These are phyloP conservation scores for Parapsyche elsis DNA, from an alignment of 1,140 invertebrate genomes.

Conservation along the genomic window DNA sequence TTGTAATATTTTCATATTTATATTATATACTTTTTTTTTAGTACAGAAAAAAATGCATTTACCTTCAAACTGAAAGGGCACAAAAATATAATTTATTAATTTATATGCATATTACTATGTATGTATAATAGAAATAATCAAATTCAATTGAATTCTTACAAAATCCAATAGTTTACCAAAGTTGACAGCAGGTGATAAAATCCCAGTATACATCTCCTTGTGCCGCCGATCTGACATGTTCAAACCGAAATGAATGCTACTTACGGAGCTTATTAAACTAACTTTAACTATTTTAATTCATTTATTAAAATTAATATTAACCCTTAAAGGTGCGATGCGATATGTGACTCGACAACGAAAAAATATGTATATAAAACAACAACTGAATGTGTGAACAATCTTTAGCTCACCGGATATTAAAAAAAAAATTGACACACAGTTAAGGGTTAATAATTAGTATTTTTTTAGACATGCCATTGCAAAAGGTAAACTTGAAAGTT, in stretches of 20 bases:
- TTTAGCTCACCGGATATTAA: no score
- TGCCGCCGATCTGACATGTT: conserved; percentile 15
- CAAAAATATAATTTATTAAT: conserved; percentile 17
- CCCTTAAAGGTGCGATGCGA: conserved; percentile 3
- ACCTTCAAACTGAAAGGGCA: conserved; percentile 28
- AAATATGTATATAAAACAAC: neutral
- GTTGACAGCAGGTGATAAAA: conserved; percentile 31
- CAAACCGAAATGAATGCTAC: conserved; percentile 26
- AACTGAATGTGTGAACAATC: no score
- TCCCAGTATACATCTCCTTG: conserved; percentile 32
- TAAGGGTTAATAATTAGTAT: neutral
- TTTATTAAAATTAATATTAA: conserved; percentile 13
- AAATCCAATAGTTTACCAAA: conserved; percentile 33
- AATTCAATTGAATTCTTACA: conserved; percentile 26
- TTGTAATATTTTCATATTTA: no score
- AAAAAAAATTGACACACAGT: neutral
- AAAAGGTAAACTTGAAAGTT: neutral
- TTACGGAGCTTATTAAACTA: conserved; percentile 30
- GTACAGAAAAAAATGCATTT: neutral
- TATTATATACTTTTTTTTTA: conserved; percentile 1
- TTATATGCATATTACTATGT: conserved; percentile 13
- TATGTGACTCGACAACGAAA: neutral
- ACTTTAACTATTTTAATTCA: neutral
- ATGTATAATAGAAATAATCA: neutral
- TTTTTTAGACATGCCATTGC: neutral